A percentile compares a stretch with the other conserved stretches of the same genome.
These are phyloP conservation scores for Lepisosteus osseus DNA, from an alignment of 2,113 vertebrate species.

Conservation along the genomic window DNA sequence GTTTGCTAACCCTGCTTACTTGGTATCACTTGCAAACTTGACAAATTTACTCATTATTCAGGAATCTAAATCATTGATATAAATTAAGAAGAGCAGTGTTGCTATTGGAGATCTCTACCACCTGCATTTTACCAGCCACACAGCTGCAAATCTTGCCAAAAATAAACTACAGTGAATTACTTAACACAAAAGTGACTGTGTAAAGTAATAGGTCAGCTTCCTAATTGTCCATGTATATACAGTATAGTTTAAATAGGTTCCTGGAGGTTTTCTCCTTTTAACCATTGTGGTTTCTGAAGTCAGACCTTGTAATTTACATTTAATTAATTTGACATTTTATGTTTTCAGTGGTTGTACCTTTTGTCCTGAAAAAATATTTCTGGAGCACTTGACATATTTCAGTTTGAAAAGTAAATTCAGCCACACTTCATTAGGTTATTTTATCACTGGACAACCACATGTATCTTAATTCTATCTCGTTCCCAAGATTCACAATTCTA, in stretches of 20 bases:
- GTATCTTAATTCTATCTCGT: no score
- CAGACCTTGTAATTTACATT: constrained; percentile 35
- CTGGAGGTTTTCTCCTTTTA: constrained; percentile 54
- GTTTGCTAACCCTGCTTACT: no score
- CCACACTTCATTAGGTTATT: no score
- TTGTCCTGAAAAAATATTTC: no score
- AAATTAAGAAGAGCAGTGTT: neutral
- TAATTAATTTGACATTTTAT: constrained; percentile 21
- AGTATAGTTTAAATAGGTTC: constrained; percentile 37
- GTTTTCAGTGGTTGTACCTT: neutral
- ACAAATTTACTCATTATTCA: no score
- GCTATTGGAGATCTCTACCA: constrained; percentile 1
- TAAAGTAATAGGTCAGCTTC: constrained; percentile 30
- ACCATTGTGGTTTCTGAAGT: constrained; percentile 28
- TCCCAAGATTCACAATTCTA: no score
- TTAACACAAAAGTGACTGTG: constrained; percentile 38
- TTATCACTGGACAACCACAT: no score
- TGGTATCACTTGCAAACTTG: no score
- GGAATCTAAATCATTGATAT: no score
- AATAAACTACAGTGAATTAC: constrained; percentile 55
- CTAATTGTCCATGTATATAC: constrained; percentile 28
- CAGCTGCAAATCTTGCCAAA: constrained; percentile 35
- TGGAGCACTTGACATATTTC: no score
- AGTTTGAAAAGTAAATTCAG: no score
- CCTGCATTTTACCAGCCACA: constrained; percentile 16